Evolutionary conservation across 2,113 vertebrate genomes (phyloP).

Genomic region (Seriola quinqueradiata): DNA sequence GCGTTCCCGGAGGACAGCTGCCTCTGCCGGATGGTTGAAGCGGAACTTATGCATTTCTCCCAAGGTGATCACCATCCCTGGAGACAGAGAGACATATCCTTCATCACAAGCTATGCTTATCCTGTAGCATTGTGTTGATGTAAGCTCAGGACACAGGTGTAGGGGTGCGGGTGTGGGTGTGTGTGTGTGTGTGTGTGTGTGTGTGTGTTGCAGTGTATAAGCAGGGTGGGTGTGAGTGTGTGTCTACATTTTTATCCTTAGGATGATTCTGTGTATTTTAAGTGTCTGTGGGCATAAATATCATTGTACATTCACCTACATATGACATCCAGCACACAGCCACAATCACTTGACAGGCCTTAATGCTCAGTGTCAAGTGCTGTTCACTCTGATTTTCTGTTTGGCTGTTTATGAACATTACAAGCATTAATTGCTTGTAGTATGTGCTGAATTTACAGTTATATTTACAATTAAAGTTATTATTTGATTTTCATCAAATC

Average conservation of each 20-base stretch:
- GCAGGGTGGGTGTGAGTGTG: neutral
- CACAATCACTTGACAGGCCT: too few relatives aligned
- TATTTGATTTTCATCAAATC: too few relatives aligned
- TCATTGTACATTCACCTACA: too few relatives aligned
- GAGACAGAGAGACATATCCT: constrained; percentile 42
- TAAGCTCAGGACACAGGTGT: neutral
- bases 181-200: constrained; percentile 2
- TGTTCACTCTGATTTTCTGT: neutral
- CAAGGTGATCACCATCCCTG: constrained; percentile 92
- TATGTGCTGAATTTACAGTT: too few relatives aligned
- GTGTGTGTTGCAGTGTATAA: neutral
- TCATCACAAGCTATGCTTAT: constrained; percentile 47
- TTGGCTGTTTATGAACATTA: neutral
- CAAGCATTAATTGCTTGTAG: too few relatives aligned
- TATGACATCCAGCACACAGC: too few relatives aligned
- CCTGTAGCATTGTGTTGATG: constrained; percentile 14
- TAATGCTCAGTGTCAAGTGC: too few relatives aligned
- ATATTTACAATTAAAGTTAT: too few relatives aligned
- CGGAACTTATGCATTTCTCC: constrained; percentile 93
- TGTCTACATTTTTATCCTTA: constrained; percentile 5
- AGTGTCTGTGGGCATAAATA: too few relatives aligned
- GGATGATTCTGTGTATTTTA: constrained; percentile 1
- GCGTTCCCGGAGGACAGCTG: constrained; percentile 90
- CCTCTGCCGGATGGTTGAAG: constrained; percentile 97
- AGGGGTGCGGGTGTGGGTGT: neutral